These are phyloP conservation scores for Heliornis fulica DNA, from an alignment of 2,113 vertebrate species.

Conservation along the genomic window DNA sequence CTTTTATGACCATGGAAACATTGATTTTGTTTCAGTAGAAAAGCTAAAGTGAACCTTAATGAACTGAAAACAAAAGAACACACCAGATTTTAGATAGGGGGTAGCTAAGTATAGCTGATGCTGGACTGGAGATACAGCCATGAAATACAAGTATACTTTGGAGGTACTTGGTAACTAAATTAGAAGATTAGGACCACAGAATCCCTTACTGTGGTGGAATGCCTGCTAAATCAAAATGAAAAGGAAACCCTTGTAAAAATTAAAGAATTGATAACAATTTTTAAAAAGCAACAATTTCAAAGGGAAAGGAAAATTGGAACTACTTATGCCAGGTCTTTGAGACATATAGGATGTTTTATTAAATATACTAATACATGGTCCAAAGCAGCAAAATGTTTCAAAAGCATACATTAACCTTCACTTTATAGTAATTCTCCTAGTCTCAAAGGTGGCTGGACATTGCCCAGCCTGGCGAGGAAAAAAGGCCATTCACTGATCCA, in stretches of 20 bases:
- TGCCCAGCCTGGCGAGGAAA: not conserved
- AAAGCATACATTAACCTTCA: not conserved
- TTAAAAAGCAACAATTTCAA: not conserved
- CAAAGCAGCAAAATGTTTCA: not conserved
- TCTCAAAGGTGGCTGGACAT: not conserved
- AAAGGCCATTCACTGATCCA: not conserved
- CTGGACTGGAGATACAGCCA: not conserved
- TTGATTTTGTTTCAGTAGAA: not conserved
- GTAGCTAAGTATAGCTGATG: not conserved
- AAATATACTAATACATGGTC: not conserved
- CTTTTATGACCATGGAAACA: not conserved
- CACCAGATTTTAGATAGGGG: not conserved
- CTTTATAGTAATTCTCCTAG: not conserved
- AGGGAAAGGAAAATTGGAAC: not conserved
- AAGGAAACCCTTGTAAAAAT: not conserved
- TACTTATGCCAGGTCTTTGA: not conserved
- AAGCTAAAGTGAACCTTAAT: not conserved
- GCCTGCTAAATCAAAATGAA: not conserved
- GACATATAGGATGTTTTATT: not conserved
- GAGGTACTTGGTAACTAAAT: not conserved
- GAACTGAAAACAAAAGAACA: constrained; percentile 3
- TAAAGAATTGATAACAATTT: not conserved
- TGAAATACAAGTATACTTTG: not conserved
- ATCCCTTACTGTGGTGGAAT: not conserved
- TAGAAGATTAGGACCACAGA: not conserved